These are phyloP conservation scores for Eublepharis macularius DNA, from an alignment of 2,113 vertebrate genomes.

Conservation along the genomic window DNA sequence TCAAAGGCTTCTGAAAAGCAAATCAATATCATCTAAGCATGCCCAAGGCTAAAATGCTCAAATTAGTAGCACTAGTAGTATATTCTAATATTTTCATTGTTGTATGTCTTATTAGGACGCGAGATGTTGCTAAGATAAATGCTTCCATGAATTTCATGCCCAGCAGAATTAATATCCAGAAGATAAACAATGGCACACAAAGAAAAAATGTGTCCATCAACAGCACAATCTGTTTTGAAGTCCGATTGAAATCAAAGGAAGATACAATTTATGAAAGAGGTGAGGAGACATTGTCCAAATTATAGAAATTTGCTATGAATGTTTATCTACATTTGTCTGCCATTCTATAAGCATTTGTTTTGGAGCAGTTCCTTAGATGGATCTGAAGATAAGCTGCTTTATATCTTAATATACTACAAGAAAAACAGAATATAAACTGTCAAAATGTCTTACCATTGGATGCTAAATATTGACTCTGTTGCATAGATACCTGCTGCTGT, in stretches of 20 bases:
- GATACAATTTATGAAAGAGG: slow-evolving; percentile 62
- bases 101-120: slow-evolving; percentile 80
- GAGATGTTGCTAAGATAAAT: slow-evolving; percentile 90
- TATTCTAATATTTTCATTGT: neutral
- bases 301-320: neutral
- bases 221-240: slow-evolving; percentile 83
- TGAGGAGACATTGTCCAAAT: slow-evolving; percentile 63
- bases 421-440: neutral
- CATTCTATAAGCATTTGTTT: neutral
- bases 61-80: too few relatives aligned
- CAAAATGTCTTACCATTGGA: neutral
- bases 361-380: neutral
- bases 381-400: neutral
- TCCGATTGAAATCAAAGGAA: slow-evolving; percentile 84
- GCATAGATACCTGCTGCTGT: neutral
- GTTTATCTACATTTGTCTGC: accelerated
- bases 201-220: slow-evolving; percentile 84
- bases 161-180: slow-evolving; percentile 90
- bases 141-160: slow-evolving; percentile 87
- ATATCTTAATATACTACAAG: neutral
- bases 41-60: too few relatives aligned
- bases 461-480: neutral
- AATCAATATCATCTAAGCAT: too few relatives aligned
- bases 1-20: too few relatives aligned
- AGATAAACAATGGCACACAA: slow-evolving; percentile 76